phyloP scores from a whole-genome alignment of 2,888 invertebrate species.

The Rapana venosa region DNA sequence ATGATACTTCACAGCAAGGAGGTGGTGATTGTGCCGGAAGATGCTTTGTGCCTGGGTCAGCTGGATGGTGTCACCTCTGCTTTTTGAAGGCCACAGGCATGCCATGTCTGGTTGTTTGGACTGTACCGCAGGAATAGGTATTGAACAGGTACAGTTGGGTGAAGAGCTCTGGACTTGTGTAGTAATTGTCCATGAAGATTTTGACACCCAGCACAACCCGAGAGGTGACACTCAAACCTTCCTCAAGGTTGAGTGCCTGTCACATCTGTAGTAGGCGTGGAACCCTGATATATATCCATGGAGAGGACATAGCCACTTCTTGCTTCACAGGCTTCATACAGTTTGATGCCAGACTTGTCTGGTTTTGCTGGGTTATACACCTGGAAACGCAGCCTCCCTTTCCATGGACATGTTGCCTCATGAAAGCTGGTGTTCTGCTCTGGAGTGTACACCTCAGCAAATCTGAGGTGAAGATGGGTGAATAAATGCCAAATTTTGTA shows the following conservation, averaged over 20 bases:
- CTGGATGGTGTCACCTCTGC: not conserved
- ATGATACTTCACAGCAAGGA: not conserved
- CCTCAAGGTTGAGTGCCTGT: not conserved
- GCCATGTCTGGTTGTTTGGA: not conserved
- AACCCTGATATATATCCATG: slow-evolving; percentile 28
- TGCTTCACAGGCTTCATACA: not conserved
- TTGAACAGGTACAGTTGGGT: not conserved
- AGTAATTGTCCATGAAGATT: slow-evolving; percentile 11
- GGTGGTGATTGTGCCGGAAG: not conserved
- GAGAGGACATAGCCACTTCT: not conserved
- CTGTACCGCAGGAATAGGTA: slow-evolving; percentile 26
- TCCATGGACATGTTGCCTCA: not conserved
- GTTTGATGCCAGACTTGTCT: too few relatives aligned
- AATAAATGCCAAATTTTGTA: not conserved
- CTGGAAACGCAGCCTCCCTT: not conserved
- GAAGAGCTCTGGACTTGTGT: slow-evolving; percentile 22
- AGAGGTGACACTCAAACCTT: not conserved
- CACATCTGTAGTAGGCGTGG: not conserved
- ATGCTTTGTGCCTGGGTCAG: not conserved
- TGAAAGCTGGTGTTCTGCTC: not conserved
- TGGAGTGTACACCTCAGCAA: not conserved
- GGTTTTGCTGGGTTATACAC: not conserved
- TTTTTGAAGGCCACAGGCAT: slow-evolving; percentile 24
- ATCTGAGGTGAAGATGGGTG: not conserved
- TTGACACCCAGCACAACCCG: not conserved